Percentiles rank a stretch among this genome's conserved stretches.
Conservation (phyloP, 2,113 vertebrate species). For the Apeltes quadracus region DNA sequence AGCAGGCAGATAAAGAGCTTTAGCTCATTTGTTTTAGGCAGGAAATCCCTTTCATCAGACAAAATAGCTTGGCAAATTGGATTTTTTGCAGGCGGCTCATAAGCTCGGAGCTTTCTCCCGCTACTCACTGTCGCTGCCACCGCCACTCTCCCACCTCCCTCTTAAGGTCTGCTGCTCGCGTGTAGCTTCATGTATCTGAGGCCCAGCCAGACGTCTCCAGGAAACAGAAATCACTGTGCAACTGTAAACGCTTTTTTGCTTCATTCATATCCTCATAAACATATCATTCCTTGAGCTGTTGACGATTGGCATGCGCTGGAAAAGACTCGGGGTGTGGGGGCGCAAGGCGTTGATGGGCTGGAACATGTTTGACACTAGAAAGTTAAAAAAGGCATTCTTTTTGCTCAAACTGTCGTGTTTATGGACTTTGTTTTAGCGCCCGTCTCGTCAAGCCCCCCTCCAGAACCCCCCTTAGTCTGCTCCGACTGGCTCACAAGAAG, state of each 20-base stretch:
- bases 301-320: no score
- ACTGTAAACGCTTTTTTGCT: no score
- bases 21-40: slow-evolving; percentile 65
- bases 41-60: slow-evolving; percentile 72
- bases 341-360: no score
- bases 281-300: no score
- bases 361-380: not conserved
- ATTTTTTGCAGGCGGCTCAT: slow-evolving; percentile 58
- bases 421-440: not conserved
- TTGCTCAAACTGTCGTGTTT: not conserved
- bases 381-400: not conserved
- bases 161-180: slow-evolving; percentile 3
- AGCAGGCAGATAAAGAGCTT: slow-evolving; percentile 67
- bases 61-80: slow-evolving; percentile 69
- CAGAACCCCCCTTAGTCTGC: no score
- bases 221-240: not conserved
- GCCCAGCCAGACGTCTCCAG: not conserved
- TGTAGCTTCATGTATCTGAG: slow-evolving; percentile 12
- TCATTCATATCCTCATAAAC: not conserved
- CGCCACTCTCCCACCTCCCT: no score
- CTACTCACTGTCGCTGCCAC: not conserved
- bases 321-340: no score
- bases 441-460: not conserved
- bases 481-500: not conserved
- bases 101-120: slow-evolving; percentile 40